Conservation (phyloP, 1,140 invertebrate species). For the Camponotus pennsylvanicus region DNA sequence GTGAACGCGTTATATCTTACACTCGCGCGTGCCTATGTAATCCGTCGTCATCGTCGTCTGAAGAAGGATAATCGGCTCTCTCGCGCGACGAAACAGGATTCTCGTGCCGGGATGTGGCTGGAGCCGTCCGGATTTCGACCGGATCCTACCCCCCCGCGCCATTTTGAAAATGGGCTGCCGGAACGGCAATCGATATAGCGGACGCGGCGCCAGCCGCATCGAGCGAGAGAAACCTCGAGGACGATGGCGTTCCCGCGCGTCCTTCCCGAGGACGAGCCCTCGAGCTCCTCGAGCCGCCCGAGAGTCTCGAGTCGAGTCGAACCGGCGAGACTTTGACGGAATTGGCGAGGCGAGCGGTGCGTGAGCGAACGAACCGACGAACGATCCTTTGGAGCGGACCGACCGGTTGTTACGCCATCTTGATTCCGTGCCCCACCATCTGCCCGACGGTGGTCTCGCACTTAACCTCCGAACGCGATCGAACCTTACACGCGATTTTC, state of each 20-base stretch:
- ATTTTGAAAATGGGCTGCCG: conserved; percentile 83
- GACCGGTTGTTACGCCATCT: conserved; percentile 77
- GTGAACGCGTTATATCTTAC: too few species aligned
- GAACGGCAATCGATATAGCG: conserved; percentile 82
- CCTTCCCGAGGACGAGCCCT: conserved; percentile 26
- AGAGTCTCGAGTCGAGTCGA: neutral
- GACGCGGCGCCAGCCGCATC: conserved; percentile 65
- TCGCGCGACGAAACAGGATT: neutral
- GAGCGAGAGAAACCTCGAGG: conserved; percentile 45
- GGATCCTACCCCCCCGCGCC: conserved; percentile 77
- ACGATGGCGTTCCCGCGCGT: conserved; percentile 20
- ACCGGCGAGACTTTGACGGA: neutral
- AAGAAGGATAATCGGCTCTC: too few species aligned
- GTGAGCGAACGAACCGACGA: conserved; percentile 41
- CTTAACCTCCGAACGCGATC: conserved; percentile 70
- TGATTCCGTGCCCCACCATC: conserved; percentile 72
- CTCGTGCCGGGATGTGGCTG: neutral
- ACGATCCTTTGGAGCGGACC: conserved; percentile 54
- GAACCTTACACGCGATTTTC: conserved; percentile 63
- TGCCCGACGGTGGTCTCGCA: conserved; percentile 44
- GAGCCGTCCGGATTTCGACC: conserved; percentile 61
- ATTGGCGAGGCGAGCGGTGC: neutral
- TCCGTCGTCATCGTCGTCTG: neutral
- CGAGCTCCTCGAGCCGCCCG: neutral
- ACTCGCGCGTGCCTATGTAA: neutral